Percentiles rank a stretch among this genome's conserved stretches.
Evolutionary conservation across 2,888 invertebrate genomes (phyloP).

Genomic region (Agrotis segetum): DNA sequence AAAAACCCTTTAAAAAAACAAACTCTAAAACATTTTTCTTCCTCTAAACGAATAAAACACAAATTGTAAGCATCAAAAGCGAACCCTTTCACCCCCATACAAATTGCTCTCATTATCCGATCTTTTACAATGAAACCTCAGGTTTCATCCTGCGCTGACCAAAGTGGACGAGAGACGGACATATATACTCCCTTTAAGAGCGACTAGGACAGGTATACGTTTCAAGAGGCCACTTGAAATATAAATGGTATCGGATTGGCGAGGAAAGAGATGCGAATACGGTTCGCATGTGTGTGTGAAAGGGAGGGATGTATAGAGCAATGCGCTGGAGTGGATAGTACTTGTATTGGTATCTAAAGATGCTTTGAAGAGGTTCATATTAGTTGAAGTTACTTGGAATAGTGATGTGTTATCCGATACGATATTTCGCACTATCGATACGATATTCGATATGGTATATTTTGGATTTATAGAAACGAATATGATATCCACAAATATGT

Average conservation of each 20-base stretch:
- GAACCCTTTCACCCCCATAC: conserved; percentile 63
- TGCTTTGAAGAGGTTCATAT: conserved; percentile 53
- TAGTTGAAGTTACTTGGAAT: conserved; percentile 49
- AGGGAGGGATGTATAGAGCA: conserved; percentile 34
- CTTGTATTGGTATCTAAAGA: conserved; percentile 60
- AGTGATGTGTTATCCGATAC: background rate
- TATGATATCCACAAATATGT: background rate
- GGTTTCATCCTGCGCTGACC: conserved; percentile 83
- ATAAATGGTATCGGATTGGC: conserved; percentile 88
- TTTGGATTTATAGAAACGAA: background rate
- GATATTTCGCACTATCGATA: background rate
- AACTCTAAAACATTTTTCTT: conserved; percentile 47
- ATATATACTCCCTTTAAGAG: conserved; percentile 63
- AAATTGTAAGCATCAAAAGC: conserved; percentile 64
- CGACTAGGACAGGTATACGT: conserved; percentile 74
- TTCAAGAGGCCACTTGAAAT: conserved; percentile 83
- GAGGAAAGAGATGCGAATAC: conserved; percentile 69
- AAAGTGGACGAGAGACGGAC: conserved; percentile 76
- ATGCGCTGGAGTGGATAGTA: conserved; percentile 68
- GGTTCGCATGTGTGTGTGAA: conserved; percentile 49
- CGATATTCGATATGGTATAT: background rate
- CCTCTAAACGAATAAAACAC: conserved; percentile 54
- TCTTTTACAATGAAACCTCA: conserved; percentile 81
- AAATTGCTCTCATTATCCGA: conserved; percentile 71
- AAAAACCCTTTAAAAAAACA: conserved; percentile 28